Percentiles rank a stretch among this genome's conserved stretches.
These are phyloP conservation scores for Cygnus buccinator DNA, from an alignment of 2,113 vertebrate genomes.

Conservation along the genomic window DNA sequence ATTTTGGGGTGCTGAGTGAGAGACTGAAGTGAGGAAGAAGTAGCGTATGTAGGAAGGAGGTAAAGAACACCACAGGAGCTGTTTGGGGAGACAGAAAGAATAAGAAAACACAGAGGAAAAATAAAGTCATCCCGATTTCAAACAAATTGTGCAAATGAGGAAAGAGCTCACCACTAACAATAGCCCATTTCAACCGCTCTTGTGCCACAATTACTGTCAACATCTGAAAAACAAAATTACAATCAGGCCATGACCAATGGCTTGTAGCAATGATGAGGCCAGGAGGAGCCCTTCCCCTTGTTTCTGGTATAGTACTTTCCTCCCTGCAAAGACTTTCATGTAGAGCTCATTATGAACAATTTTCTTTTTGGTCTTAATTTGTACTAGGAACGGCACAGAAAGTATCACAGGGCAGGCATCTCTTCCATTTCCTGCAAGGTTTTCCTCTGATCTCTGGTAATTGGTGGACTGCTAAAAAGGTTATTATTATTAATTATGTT, in stretches of 20 bases:
- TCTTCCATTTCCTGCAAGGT: conserved; percentile 38
- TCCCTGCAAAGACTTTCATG: conserved; percentile 27
- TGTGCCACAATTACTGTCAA: not conserved
- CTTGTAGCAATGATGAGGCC: not conserved
- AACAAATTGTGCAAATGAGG: not conserved
- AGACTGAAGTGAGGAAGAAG: conserved; percentile 48
- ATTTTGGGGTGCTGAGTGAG: conserved; percentile 58
- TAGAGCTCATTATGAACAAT: conserved; percentile 42
- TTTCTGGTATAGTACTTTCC: not conserved
- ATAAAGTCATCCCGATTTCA: not conserved
- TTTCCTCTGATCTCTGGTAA: conserved; percentile 59
- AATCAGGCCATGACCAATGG: conserved; percentile 20
- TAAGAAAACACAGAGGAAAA: not conserved
- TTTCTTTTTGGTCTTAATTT: conserved; percentile 51
- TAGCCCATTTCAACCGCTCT: not conserved
- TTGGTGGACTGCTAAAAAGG: conserved; percentile 11
- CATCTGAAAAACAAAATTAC: not conserved
- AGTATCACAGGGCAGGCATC: conserved; percentile 1
- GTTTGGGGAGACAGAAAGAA: not conserved
- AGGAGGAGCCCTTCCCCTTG: not conserved
- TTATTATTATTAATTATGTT: conserved; percentile 56
- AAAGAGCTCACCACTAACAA: not conserved
- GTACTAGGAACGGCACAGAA: conserved; percentile 39
- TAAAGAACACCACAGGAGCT: not conserved
- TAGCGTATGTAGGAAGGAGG: not conserved